These are phyloP conservation scores for Ditula angustiorana DNA, from an alignment of 2,888 invertebrate genomes.

Conservation along the genomic window DNA sequence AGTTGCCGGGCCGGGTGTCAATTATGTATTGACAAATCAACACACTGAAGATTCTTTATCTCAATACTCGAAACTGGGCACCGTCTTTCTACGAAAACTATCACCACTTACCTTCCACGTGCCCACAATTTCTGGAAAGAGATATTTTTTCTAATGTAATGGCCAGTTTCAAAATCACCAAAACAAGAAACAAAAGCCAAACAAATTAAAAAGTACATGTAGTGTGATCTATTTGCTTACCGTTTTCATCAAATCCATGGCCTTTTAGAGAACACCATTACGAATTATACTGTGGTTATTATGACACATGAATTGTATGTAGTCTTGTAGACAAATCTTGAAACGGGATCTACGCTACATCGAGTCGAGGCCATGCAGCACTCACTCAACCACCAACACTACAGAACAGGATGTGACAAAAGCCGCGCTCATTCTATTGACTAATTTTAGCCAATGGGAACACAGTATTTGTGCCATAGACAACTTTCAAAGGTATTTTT, in stretches of 20 bases:
- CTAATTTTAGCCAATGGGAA: slow-evolving; percentile 61
- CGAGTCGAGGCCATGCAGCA: slow-evolving; percentile 79
- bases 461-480: slow-evolving; percentile 53
- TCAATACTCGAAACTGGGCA: slow-evolving; percentile 71
- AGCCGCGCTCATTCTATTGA: slow-evolving; percentile 72
- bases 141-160: slow-evolving; percentile 86
- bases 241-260: slow-evolving; percentile 87
- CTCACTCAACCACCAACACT: slow-evolving; percentile 60
- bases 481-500: slow-evolving; percentile 45
- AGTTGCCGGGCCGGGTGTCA: slow-evolving; percentile 74
- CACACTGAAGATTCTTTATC: slow-evolving; percentile 66
- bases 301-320: slow-evolving; percentile 68
- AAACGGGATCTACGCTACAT: slow-evolving; percentile 67
- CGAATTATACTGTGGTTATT: slow-evolving; percentile 76
- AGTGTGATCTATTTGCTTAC: slow-evolving; percentile 73
- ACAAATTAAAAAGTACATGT: slow-evolving; percentile 71
- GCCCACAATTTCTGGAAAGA: slow-evolving; percentile 85
- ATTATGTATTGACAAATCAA: slow-evolving; percentile 82
- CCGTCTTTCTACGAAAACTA: slow-evolving; percentile 72
- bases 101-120: slow-evolving; percentile 83
- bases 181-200: slow-evolving; percentile 86
- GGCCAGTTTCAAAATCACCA: slow-evolving; percentile 85
- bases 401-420: slow-evolving; percentile 84
- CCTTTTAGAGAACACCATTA: slow-evolving; percentile 84
- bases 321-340: slow-evolving; percentile 69